A percentile compares a stretch with the other conserved stretches of the same genome.
Conservation (phyloP, 2,888 invertebrate genomes). For the Allolobophora icterica region DNA sequence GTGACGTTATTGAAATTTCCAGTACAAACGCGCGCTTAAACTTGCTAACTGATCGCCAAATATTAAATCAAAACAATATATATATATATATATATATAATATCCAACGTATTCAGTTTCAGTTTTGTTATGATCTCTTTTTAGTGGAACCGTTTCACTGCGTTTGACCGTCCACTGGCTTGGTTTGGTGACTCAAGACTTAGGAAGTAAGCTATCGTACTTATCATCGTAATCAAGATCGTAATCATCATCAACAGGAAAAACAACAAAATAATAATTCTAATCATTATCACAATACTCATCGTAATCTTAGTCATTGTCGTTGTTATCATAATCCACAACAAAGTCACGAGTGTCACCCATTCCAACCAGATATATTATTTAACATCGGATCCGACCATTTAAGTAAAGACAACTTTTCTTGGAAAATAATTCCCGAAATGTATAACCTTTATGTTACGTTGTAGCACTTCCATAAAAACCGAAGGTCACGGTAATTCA, state of each 20-base stretch:
- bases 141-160: not conserved
- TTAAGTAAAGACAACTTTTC: no score
- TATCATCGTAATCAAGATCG: not conserved
- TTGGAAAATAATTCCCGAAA: no score
- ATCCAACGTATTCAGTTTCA: not conserved
- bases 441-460: not conserved
- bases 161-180: not conserved
- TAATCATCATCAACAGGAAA: no score
- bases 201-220: not conserved
- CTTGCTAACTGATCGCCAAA: no score
- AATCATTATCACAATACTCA: not conserved
- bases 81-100: no score
- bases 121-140: not conserved
- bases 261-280: no score
- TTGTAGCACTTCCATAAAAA: conserved; percentile 1
- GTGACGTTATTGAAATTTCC: no score
- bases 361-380: not conserved
- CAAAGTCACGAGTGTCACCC: not conserved
- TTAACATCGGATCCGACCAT: not conserved
- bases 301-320: not conserved
- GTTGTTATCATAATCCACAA: no score
- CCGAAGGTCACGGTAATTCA: not conserved
- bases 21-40: no score
- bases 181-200: not conserved
- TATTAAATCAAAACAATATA: no score